Conservation (phyloP, 1,140 invertebrate species). For the Anastatus disparis region DNA sequence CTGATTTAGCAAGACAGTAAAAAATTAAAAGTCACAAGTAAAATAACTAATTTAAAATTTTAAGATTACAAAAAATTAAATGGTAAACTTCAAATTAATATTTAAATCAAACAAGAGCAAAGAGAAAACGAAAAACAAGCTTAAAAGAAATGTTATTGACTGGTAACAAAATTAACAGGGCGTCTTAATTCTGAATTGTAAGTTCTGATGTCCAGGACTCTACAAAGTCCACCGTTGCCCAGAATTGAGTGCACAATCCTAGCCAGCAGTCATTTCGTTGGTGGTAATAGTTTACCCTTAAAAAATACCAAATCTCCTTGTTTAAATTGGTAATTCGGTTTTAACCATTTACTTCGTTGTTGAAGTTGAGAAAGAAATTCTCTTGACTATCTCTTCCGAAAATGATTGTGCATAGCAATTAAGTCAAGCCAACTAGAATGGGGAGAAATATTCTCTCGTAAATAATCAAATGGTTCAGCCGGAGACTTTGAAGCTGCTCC, state of each 20-base stretch:
- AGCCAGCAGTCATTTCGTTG: background rate
- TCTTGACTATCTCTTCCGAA: background rate
- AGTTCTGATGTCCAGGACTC: background rate
- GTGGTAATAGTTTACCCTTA: background rate
- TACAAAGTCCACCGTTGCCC: background rate
- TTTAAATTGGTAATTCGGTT: background rate
- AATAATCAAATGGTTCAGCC: background rate
- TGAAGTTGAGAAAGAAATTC: slow-evolving; percentile 14
- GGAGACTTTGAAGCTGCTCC: too few relatives aligned
- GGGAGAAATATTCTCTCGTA: background rate
- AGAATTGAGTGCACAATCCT: background rate
- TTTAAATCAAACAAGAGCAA: too few relatives aligned
- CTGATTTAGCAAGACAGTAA: too few relatives aligned
- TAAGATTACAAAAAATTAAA: too few relatives aligned
- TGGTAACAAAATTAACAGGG: background rate
- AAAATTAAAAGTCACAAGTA: too few relatives aligned
- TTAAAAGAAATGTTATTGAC: too few relatives aligned
- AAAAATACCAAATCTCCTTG: slow-evolving; percentile 3
- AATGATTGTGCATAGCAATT: background rate
- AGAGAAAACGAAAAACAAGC: too few relatives aligned
- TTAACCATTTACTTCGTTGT: background rate
- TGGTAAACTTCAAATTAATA: too few relatives aligned
- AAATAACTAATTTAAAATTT: too few relatives aligned
- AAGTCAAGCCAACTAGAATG: background rate
- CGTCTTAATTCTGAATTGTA: background rate